These are phyloP conservation scores for Sebastes schlegelii DNA, from an alignment of 2,113 vertebrate species.

Conservation along the genomic window DNA sequence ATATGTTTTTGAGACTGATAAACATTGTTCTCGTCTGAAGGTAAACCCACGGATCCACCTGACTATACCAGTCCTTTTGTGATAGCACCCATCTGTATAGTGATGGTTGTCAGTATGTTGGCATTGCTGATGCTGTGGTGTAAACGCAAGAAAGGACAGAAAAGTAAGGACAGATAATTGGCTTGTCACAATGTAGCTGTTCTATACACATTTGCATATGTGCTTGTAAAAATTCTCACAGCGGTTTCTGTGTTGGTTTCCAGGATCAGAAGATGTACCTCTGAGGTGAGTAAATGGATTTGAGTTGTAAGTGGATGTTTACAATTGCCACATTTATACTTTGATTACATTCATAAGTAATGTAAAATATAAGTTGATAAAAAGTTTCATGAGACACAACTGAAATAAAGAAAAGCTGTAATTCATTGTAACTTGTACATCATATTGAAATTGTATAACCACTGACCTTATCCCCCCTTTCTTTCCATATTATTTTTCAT, in stretches of 20 bases:
- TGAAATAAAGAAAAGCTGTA: neutral
- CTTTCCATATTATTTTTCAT: neutral
- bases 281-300: fast-evolving
- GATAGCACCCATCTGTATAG: fast-evolving
- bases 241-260: neutral
- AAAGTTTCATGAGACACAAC: neutral
- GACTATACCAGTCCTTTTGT: fast-evolving
- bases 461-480: neutral
- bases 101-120: fast-evolving
- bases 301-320: constrained; percentile 26
- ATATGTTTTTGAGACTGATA: neutral
- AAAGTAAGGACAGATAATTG: constrained; percentile 19
- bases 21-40: constrained; percentile 38
- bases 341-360: neutral
- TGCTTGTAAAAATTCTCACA: constrained; percentile 5
- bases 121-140: fast-evolving
- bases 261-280: neutral
- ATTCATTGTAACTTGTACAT: neutral
- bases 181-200: neutral
- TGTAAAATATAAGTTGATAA: neutral
- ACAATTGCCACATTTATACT: neutral
- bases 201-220: neutral
- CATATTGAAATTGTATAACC: neutral
- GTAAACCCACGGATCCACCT: fast-evolving
- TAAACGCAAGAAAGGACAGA: neutral